Conservation (phyloP, 2,888 invertebrate species). For the Papilio gigon region DNA sequence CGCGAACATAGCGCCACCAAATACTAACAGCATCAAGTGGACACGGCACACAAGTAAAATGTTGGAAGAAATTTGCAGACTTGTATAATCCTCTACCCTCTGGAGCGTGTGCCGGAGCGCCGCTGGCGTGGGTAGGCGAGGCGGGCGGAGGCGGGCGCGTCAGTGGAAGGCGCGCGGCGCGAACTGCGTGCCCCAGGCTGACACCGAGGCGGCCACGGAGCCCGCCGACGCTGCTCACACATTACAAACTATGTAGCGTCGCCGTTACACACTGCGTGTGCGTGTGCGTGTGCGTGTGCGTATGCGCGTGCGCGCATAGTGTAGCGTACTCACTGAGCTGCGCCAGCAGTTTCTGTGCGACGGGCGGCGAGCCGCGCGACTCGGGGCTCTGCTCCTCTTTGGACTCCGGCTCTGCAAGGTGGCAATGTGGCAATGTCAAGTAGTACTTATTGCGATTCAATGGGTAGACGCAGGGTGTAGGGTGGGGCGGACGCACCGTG, state of each 20-base stretch:
- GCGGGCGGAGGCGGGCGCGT: conserved; percentile 38
- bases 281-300: neutral
- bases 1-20: no score
- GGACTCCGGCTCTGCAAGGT: conserved; percentile 51
- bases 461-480: conserved; percentile 39
- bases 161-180: conserved; percentile 65
- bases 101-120: neutral
- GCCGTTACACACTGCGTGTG: neutral
- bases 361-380: conserved; percentile 50
- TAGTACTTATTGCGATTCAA: no score
- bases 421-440: neutral
- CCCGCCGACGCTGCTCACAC: conserved; percentile 37
- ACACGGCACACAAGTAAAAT: neutral
- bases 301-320: neutral
- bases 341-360: conserved; percentile 58
- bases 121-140: neutral
- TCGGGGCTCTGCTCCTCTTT: conserved; percentile 59
- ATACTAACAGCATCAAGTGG: neutral
- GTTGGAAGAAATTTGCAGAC: conserved; percentile 6
- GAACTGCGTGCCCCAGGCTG: conserved; percentile 66
- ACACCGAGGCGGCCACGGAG: conserved; percentile 59
- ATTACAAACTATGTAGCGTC: neutral
- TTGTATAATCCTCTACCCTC: neutral
- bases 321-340: conserved; percentile 54
- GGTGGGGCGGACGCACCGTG: conserved; percentile 26